Evolutionary conservation across 2,113 vertebrate genomes (phyloP), one percentile per base, ranked within the genome.

Genomic region (Aptenodytes forsteri): DNA sequence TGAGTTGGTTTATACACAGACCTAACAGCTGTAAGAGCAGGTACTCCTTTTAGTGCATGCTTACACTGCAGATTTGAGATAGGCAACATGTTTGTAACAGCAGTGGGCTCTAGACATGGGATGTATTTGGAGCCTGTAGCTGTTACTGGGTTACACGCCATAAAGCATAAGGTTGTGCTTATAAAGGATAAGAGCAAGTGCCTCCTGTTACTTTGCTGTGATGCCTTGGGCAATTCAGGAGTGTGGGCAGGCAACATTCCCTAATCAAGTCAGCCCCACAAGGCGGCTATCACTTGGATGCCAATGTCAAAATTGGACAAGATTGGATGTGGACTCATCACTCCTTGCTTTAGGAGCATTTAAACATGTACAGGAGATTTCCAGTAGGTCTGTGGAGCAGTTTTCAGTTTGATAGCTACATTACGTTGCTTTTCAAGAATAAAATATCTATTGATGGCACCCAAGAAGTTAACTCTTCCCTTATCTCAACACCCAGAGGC

Each of bases 71-170:
- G 20, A 16, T 40, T 16, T 17, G 64, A 44, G 82, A 44, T 8
- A 34, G 44, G 32, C 65, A 22, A 8, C 0, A 3, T 8, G 21
- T 34, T 50, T 0, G 21, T 80, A 66, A 10, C 38, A 21, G 0
- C 22, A 46, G 50, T 21, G 64, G 64, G 34, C 54, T 56, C 82
- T 73, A n/a, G 66, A 44, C 52, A 30, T 15, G 79, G 66, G n/a
- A 13, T 9, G 29, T 38, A 36, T 32, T 42, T 66, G 65, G 76
- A 66, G n/a, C 55, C 69, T 55, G 32, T 9, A 10, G 36, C 38
- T 3, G 1, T 54, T 64, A 17, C 16, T 66, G 76, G 64, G 27
- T 81, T 54, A 20, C 76, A 62, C 2, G 1, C 64, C n/a, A 30
- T 84, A 62, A 46, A 54, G 26, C 25, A 34, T 67, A 38, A 36